phyloP scores from a whole-genome alignment of 92 coral and sea anemone species.

The Porites evermanni region DNA sequence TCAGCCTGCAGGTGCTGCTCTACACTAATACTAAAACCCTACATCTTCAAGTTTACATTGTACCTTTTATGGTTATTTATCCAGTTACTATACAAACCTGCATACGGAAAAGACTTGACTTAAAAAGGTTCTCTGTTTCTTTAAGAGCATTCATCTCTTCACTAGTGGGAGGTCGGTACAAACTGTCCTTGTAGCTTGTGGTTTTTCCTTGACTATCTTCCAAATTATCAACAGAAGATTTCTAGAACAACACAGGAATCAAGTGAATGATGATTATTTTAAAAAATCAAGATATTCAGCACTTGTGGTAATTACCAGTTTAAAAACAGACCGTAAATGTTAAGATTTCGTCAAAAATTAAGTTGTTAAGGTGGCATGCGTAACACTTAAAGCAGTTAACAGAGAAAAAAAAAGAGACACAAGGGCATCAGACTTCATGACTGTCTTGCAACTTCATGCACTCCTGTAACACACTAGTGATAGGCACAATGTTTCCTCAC shows the following conservation, averaged over 20 bases:
- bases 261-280: no score
- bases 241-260: not conserved
- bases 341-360: no score
- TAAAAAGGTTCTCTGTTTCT: constrained; percentile 94
- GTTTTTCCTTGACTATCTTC: constrained; percentile 26
- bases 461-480: no score
- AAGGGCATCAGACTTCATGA: no score
- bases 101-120: constrained; percentile 95
- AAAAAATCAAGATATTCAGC: not conserved
- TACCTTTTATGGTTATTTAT: not conserved
- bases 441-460: no score
- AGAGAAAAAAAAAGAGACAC: no score
- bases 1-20: not conserved
- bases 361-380: no score
- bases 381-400: no score
- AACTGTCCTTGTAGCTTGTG: constrained; percentile 60
- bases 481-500: no score
- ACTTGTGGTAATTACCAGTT: no score
- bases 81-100: constrained; percentile 64
- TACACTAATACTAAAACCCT: not conserved
- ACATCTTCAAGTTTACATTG: not conserved
- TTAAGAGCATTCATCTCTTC: constrained; percentile 90
- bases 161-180: constrained; percentile 94
- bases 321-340: no score
- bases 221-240: constrained; percentile 14